Evolutionary conservation across 2,113 vertebrate genomes (phyloP).

Genomic region (Phaetusa simplex): DNA sequence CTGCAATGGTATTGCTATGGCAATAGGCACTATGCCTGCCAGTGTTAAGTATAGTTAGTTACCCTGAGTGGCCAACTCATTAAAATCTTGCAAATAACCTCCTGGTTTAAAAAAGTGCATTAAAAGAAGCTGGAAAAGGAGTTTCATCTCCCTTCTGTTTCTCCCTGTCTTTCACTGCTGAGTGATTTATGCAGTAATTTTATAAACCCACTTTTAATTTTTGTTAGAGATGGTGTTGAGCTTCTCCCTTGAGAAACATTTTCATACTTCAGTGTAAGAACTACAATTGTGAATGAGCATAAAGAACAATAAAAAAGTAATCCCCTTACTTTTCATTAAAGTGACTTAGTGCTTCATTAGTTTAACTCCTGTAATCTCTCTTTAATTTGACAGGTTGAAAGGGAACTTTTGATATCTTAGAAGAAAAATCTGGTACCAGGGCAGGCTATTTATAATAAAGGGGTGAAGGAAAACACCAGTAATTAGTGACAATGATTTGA

Average conservation of each 20-base stretch:
- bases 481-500: not conserved
- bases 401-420: not conserved
- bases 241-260: not conserved
- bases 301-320: not conserved
- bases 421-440: not conserved
- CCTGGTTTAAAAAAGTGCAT: not conserved
- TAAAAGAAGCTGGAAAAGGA: not conserved
- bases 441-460: not conserved
- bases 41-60: not conserved
- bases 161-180: not conserved
- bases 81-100: not conserved
- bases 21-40: not conserved
- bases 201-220: not conserved
- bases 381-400: conserved; percentile 10
- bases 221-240: not conserved
- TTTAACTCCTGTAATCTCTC: conserved; percentile 4
- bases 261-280: not conserved
- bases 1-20: not conserved
- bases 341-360: not conserved
- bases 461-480: not conserved
- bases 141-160: not conserved
- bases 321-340: not conserved
- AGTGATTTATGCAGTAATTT: not conserved
- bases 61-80: not conserved
- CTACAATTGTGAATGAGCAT: not conserved